A percentile compares a stretch with the other conserved stretches of the same genome.
Conservation (phyloP, 2,113 vertebrate genomes). For the Pollachius pollachius region DNA sequence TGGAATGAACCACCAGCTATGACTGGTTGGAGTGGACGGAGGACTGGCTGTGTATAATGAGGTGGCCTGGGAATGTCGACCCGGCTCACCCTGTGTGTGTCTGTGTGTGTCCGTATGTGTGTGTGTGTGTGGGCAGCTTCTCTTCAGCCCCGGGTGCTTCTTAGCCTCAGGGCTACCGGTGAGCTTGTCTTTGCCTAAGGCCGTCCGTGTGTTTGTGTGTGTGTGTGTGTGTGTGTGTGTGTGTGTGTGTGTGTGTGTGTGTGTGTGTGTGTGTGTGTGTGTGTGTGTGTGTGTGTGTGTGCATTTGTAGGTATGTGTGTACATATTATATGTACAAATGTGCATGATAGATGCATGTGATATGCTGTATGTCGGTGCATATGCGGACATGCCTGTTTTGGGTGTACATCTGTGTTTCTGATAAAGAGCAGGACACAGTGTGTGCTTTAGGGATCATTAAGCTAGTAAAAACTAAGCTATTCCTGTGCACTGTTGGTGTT, state of each 20-base stretch:
- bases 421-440: constrained; percentile 8
- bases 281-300: neutral
- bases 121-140: constrained; percentile 36
- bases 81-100: constrained; percentile 15
- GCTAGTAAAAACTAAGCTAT: constrained; percentile 34
- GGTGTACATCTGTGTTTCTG: no score
- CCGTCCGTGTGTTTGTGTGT: constrained; percentile 43
- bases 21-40: constrained; percentile 12
- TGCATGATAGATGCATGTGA: no score
- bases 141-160: constrained; percentile 52
- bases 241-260: neutral
- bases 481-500: constrained; percentile 39
- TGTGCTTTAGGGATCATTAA: constrained; percentile 40
- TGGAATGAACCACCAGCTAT: constrained; percentile 36
- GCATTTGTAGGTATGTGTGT: neutral
- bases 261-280: constrained; percentile 14
- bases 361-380: neutral
- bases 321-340: no score
- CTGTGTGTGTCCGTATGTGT: neutral
- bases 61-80: constrained; percentile 66
- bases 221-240: constrained; percentile 13
- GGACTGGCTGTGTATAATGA: constrained; percentile 64
- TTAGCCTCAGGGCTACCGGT: constrained; percentile 53
- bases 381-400: constrained; percentile 4
- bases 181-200: constrained; percentile 57